phyloP scores from a whole-genome alignment of 2,113 vertebrate genomes.

The Menidia beryllina region DNA sequence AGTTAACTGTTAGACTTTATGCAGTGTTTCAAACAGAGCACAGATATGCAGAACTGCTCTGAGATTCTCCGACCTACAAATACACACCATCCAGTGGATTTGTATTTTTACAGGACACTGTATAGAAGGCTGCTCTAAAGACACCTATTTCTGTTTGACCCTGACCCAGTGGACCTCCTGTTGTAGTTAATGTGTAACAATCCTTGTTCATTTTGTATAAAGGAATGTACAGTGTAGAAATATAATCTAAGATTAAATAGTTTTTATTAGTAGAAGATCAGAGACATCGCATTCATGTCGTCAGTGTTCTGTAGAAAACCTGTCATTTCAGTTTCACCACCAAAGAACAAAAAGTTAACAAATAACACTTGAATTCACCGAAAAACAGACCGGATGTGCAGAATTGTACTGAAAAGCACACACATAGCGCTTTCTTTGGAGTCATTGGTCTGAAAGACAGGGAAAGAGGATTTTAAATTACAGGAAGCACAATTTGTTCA shows the following conservation, averaged over 20 bases:
- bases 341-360: slow-evolving; percentile 52
- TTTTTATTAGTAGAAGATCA: slow-evolving; percentile 21
- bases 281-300: neutral
- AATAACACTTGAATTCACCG: slow-evolving; percentile 30
- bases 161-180: slow-evolving; percentile 8
- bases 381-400: neutral
- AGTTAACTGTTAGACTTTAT: slow-evolving; percentile 9
- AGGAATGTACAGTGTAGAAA: slow-evolving; percentile 22
- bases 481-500: slow-evolving; percentile 3
- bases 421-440: neutral
- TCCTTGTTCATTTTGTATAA: slow-evolving; percentile 34
- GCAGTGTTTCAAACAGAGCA: slow-evolving; percentile 9
- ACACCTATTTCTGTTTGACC: slow-evolving; percentile 9
- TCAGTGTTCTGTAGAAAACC: slow-evolving; percentile 10
- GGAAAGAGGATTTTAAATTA: neutral
- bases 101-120: slow-evolving; percentile 39
- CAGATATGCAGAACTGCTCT: slow-evolving; percentile 3
- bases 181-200: slow-evolving; percentile 26
- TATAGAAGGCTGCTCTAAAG: slow-evolving; percentile 34
- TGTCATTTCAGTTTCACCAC: slow-evolving; percentile 37
- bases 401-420: neutral
- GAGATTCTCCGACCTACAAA: slow-evolving; percentile 1
- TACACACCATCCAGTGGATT: slow-evolving; percentile 3
- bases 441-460: neutral
- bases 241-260: slow-evolving; percentile 3